Evolutionary conservation across 2,113 vertebrate species (phyloP), one percentile per base, ranked within the genome.

Genomic region (Rhodinocichla rosea): DNA sequence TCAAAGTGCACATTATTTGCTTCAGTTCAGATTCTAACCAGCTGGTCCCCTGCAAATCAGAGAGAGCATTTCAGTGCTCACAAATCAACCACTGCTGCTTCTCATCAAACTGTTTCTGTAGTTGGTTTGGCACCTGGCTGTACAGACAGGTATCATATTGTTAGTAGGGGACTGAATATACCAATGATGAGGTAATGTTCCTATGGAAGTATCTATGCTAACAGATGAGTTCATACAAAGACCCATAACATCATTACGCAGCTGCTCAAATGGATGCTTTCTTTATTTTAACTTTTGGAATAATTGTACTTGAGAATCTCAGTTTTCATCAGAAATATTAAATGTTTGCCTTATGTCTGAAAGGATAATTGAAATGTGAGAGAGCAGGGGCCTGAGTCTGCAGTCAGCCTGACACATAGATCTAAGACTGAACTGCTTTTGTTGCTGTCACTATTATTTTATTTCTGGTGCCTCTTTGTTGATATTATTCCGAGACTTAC

Each of bases 1-100:
- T 85, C 92, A 80, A 96, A 97, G 94, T 91, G 92, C 88, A 96
- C 32, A 45, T 96, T 95, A 92, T 96, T 97, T 97, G 95, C 95
- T 96, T 97, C 91, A 82, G 32, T 95, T 97, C 93, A 96, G 93
- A 89, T 82, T 95, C 92, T 95, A 95, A 94, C 74, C 94, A 97
- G 95, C 95, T 97, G 97, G 92, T 98, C 92, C 88, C 92, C 45
- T 24, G 83, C 87, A 95, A 97, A 97, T 80, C 82, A 94, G 52
- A 93, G 71, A 87, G 23, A 35, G 42, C 62, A 85, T 94, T 86
- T 95, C 79, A 79, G 53, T 87, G 92, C 94, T 97, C 90, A 95
- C 90, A 90, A 94, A 94, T 92, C 95, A 94, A 78, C 90, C 92
- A 87, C 77, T 77, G 6, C 94, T 89, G 81, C 94, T 93, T 86